Conservation (phyloP, 2,797 vertebrate genomes). For the Betta splendens region DNA sequence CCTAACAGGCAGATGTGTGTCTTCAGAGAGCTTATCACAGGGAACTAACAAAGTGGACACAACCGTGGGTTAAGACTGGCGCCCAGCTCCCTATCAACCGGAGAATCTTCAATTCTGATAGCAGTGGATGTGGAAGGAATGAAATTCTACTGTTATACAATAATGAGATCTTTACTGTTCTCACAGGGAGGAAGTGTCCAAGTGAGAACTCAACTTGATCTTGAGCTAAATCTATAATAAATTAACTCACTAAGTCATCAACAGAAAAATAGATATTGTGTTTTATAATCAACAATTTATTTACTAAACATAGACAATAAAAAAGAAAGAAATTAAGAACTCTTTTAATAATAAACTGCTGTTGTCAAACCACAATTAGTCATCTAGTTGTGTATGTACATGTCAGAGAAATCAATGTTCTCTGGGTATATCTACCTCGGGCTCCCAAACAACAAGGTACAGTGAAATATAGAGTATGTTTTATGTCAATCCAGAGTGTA, state of each 20-base stretch:
- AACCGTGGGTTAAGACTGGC: conserved; percentile 35
- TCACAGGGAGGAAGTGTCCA: background rate
- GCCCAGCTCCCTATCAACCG: background rate
- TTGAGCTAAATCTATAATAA: background rate
- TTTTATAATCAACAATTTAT: background rate
- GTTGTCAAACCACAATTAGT: too few relatives aligned
- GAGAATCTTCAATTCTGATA: conserved; percentile 3
- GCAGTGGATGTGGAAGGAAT: background rate
- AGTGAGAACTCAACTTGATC: background rate
- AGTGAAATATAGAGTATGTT: too few relatives aligned
- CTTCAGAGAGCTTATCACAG: conserved; percentile 37
- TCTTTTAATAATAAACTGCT: too few relatives aligned
- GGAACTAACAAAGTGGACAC: conserved; percentile 39
- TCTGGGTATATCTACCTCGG: too few relatives aligned
- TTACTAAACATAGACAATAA: background rate
- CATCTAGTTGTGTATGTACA: too few relatives aligned
- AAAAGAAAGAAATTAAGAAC: too few relatives aligned
- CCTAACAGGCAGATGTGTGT: conserved; percentile 43
- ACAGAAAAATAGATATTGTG: background rate
- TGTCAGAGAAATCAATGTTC: too few relatives aligned
- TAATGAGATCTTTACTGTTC: background rate
- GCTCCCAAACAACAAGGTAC: too few relatives aligned
- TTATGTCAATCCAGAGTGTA: too few relatives aligned
- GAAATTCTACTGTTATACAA: conserved; percentile 3
- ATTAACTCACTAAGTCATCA: background rate